Conservation (phyloP, 1,140 invertebrate genomes). For the Panagrolaimus sp. region DNA sequence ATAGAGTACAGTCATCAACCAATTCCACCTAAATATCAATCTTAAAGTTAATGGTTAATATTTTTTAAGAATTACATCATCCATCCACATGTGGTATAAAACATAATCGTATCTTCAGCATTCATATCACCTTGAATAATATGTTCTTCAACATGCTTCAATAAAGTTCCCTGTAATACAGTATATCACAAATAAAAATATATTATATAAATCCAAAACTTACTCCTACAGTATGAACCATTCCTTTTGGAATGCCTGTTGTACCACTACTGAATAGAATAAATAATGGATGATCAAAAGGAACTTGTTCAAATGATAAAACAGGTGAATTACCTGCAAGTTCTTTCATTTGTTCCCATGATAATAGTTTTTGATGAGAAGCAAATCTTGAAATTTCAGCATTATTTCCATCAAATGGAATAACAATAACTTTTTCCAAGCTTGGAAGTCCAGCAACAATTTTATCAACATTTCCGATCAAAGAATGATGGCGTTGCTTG, state of each 20-base stretch:
- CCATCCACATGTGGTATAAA: too few relatives aligned
- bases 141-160: conserved; percentile 66
- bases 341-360: conserved; percentile 21
- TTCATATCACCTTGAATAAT: conserved; percentile 63
- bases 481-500: conserved; percentile 64
- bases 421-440: conserved; percentile 62
- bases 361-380: conserved; percentile 22
- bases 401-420: conserved; percentile 59
- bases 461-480: conserved; percentile 62
- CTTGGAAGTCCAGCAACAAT: conserved; percentile 61
- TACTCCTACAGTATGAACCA: conserved; percentile 66
- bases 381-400: conserved; percentile 57
- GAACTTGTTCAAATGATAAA: conserved; percentile 63
- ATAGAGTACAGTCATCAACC: conserved; percentile 60
- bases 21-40: conserved; percentile 70
- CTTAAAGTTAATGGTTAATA: conserved; percentile 66
- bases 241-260: conserved; percentile 66
- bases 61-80: conserved; percentile 37
- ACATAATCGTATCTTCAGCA: conserved; percentile 61
- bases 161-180: conserved; percentile 62
- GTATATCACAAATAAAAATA: background rate
- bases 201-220: conserved; percentile 34
- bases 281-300: conserved; percentile 66
- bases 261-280: conserved; percentile 67
- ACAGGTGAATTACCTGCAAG: background rate